Evolutionary conservation across 2,797 vertebrate genomes (phyloP), one percentile per base, ranked within the genome.

Genomic region (Chlorospingus semifuscus): DNA sequence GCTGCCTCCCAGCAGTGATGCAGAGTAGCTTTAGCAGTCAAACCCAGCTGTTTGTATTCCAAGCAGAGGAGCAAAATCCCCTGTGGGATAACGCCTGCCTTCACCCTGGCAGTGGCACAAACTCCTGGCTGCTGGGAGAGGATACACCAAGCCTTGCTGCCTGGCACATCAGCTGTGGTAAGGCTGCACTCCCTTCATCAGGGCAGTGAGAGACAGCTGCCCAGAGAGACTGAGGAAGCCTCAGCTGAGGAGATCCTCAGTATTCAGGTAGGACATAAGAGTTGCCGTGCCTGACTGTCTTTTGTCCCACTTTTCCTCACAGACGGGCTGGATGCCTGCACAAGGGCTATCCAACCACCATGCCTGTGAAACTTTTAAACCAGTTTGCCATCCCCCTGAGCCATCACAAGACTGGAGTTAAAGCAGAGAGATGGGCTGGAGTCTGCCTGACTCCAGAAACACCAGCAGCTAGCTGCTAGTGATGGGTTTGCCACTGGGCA

Each of bases 211-310:
- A 30, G 34, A 72, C 19, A 50, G 36, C 37, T 86, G 18, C 37
- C 15, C 55, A 12, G 34, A 61, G 41, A 46, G 8, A 5, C 4
- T 44, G 36, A 36, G 34, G 69, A 68, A 71, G 11, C 8, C 50
- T 9, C 2, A 1, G 23, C n/a, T 22, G 1, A 30, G 30, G n/a
- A 55, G 12, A 21, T n/a, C 59, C 47, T 76, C 66, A 53, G 10
- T 55, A 36, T 69, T 76, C 42, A 55, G 50, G 24, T 15, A 50
- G 46, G 29, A 29, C 1, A 0, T 23, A 55, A 30, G 22, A 74
- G 13, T 3, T 50, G 32, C 52, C 0, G 1, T 27, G 16, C 34
- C 27, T 65, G 41, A 27, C 29, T 49, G 4, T 6, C 1, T 36
- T 66, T 87, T 70, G n/a, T 36, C 41, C 37, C 21, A 9, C 20